Evolutionary conservation across 2,888 invertebrate genomes (phyloP).

Genomic region (Drosophila macrospina): DNA sequence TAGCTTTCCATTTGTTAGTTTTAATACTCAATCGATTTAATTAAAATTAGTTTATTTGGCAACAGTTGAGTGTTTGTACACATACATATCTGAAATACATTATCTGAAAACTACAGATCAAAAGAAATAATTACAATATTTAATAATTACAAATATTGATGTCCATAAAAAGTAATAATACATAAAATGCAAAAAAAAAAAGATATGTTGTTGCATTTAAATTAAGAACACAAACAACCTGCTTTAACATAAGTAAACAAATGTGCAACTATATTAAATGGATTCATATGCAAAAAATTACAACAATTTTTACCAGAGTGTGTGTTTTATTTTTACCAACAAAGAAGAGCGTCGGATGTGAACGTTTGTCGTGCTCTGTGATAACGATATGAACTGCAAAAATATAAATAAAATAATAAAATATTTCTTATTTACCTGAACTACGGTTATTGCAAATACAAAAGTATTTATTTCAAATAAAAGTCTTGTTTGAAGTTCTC

Average conservation of each 20-base stretch:
- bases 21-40: slow-evolving; percentile 11
- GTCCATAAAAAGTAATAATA: neutral
- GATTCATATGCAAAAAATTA: slow-evolving; percentile 43
- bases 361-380: slow-evolving; percentile 4
- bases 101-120: slow-evolving; percentile 1
- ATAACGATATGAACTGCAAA: neutral
- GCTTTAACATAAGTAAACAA: slow-evolving; percentile 29
- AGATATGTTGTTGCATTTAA: slow-evolving; percentile 54
- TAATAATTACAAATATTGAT: slow-evolving; percentile 9
- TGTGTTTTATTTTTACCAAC: slow-evolving; percentile 1
- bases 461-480: neutral
- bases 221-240: slow-evolving; percentile 59
- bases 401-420: neutral
- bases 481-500: neutral
- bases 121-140: slow-evolving; percentile 12
- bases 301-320: slow-evolving; percentile 5
- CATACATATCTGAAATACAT: no score
- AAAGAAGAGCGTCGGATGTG: slow-evolving; percentile 6
- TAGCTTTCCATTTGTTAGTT: neutral
- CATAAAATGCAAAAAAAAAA: slow-evolving; percentile 31
- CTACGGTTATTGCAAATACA: neutral
- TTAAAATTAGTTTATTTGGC: slow-evolving; percentile 11
- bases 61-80: no score
- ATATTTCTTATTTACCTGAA: neutral
- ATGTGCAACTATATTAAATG: slow-evolving; percentile 56